Evolutionary conservation across 2,797 vertebrate genomes (phyloP).

Genomic region (Remorina albescens): DNA sequence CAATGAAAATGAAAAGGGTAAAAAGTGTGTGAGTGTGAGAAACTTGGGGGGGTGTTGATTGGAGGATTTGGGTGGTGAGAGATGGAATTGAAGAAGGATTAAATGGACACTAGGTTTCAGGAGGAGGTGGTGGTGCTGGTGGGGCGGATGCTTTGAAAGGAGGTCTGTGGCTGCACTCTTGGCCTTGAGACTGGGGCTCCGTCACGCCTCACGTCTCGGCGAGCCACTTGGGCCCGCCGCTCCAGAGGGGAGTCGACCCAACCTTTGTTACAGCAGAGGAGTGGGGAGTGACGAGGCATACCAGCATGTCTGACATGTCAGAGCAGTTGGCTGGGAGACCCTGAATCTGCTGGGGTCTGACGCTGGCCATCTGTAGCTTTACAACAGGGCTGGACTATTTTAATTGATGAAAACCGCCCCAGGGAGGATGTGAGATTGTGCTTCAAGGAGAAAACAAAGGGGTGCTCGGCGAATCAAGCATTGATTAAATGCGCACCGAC

Average conservation of each 20-base stretch:
- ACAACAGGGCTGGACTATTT: conserved; percentile 58
- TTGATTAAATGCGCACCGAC: conserved; percentile 64
- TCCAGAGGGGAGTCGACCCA: conserved; percentile 71
- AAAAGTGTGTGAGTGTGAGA: conserved; percentile 25
- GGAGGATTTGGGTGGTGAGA: conserved; percentile 65
- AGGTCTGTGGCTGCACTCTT: conserved; percentile 67
- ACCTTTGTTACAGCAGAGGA: conserved; percentile 76
- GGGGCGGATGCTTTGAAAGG: conserved; percentile 57
- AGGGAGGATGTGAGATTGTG: conserved; percentile 60
- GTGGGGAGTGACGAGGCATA: conserved; percentile 81
- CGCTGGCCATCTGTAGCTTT: conserved; percentile 75
- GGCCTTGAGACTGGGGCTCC: conserved; percentile 78
- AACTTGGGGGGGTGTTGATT: conserved; percentile 62
- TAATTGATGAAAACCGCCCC: conserved; percentile 66
- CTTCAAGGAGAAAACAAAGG: conserved; percentile 68
- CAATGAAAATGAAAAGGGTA: conserved; percentile 62
- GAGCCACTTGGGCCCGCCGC: conserved; percentile 70
- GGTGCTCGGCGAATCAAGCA: conserved; percentile 51
- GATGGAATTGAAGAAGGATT: conserved; percentile 80
- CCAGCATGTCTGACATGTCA: conserved; percentile 80
- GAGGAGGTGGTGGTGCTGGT: conserved; percentile 50
- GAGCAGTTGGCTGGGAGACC: conserved; percentile 80
- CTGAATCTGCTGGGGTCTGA: conserved; percentile 64
- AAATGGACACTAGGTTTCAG: conserved; percentile 75
- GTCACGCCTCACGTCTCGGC: conserved; percentile 77